A percentile compares a stretch with the other conserved stretches of the same genome.
phyloP scores from a whole-genome alignment of 2,888 invertebrate genomes.

The Phytoseiulus persimilis region DNA sequence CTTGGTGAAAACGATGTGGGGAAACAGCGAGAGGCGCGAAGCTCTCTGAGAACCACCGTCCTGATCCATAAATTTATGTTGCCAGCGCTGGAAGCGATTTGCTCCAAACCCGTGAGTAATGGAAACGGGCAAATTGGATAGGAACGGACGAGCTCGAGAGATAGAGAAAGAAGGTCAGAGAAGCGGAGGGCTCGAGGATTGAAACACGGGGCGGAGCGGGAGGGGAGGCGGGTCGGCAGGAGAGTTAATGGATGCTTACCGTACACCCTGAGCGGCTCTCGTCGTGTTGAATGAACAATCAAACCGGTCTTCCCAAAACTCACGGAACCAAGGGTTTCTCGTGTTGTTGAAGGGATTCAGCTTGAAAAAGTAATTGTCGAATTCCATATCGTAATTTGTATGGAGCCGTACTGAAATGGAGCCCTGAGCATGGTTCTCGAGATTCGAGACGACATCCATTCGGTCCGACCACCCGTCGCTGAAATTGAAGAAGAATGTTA shows the following conservation, averaged over 20 bases:
- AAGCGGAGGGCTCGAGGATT: neutral
- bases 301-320: conserved; percentile 68
- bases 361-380: conserved; percentile 62
- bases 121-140: neutral
- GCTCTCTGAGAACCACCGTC: neutral
- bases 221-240: neutral
- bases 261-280: conserved; percentile 6
- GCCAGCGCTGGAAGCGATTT: neutral
- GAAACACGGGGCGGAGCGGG: neutral
- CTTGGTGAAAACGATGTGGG: neutral
- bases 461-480: conserved; percentile 71
- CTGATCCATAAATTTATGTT: neutral
- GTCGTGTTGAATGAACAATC: conserved; percentile 55
- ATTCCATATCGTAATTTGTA: conserved; percentile 60
- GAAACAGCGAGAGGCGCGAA: neutral
- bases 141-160: neutral
- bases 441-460: conserved; percentile 62
- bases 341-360: conserved; percentile 60
- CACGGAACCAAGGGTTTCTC: conserved; percentile 65
- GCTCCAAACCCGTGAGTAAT: neutral
- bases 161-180: neutral
- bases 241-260: neutral
- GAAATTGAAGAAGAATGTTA: conserved; percentile 44
- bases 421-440: conserved; percentile 61
- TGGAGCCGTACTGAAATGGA: conserved; percentile 67